A percentile compares a stretch with the other conserved stretches of the same genome.
Evolutionary conservation across 2,113 vertebrate species (phyloP).

Genomic region (Pardalotus punctatus): DNA sequence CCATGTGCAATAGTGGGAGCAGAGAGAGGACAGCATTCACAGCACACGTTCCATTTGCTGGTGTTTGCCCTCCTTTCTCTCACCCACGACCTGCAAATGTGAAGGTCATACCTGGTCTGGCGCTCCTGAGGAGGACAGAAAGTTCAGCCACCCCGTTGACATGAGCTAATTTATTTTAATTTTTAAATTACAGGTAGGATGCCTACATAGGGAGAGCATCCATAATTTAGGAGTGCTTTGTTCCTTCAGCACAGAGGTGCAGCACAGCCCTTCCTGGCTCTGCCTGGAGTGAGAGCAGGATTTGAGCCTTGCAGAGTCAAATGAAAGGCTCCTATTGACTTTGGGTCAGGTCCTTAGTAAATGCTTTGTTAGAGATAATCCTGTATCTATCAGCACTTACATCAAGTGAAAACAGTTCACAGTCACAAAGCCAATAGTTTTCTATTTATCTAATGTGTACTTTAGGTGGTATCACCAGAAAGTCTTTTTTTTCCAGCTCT

Average conservation of each 20-base stretch:
- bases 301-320: not conserved
- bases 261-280: not conserved
- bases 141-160: not conserved
- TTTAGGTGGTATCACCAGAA: slow-evolving; percentile 61
- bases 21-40: not conserved
- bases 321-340: slow-evolving; percentile 23
- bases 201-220: not conserved
- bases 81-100: not conserved
- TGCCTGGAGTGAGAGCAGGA: not conserved
- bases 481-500: not conserved
- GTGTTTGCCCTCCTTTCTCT: not conserved
- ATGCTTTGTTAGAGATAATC: slow-evolving; percentile 54
- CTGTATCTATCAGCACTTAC: slow-evolving; percentile 52
- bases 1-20: not conserved
- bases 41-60: not conserved
- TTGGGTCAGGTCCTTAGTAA: slow-evolving; percentile 44
- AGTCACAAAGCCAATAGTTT: slow-evolving; percentile 61
- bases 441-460: slow-evolving; percentile 65
- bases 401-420: slow-evolving; percentile 47
- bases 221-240: not conserved
- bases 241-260: not conserved
- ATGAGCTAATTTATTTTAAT: not conserved
- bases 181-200: not conserved
- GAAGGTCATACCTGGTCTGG: not conserved
- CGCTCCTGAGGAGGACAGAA: not conserved